These are phyloP conservation scores for Rhinogobius similis DNA, from an alignment of 2,113 vertebrate genomes.

Conservation along the genomic window DNA sequence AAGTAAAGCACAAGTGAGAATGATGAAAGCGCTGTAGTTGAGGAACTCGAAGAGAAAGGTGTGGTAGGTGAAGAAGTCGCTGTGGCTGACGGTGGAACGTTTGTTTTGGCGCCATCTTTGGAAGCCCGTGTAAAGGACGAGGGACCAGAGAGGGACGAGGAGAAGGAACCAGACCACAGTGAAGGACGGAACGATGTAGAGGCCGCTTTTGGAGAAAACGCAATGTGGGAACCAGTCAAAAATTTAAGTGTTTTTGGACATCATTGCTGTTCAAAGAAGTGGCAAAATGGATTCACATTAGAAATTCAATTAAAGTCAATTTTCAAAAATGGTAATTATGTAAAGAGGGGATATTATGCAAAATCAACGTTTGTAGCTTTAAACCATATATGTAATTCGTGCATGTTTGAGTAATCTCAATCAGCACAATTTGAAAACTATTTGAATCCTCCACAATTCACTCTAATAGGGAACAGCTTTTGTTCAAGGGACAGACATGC, in stretches of 20 bases:
- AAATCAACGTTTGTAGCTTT: no score
- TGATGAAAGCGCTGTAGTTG: accelerated
- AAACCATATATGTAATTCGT: no score
- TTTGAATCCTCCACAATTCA: no score
- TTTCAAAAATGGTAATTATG: no score
- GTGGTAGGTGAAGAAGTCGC: slow-evolving; percentile 16
- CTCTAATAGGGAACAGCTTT: no score
- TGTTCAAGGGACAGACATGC: no score
- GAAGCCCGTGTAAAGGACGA: slow-evolving; percentile 5
- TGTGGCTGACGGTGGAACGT: not conserved
- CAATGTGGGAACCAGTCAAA: no score
- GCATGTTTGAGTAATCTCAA: no score
- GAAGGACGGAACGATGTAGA: accelerated
- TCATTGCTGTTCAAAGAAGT: not conserved
- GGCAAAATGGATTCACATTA: no score
- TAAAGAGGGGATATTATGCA: no score
- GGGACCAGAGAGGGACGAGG: slow-evolving; percentile 2
- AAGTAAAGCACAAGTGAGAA: accelerated
- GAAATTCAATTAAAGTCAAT: no score
- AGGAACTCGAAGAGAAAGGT: slow-evolving; percentile 11
- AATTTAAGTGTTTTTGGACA: not conserved
- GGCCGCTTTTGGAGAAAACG: not conserved
- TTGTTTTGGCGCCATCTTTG: not conserved
- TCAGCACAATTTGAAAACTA: no score
- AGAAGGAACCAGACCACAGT: not conserved